Evolutionary conservation across 1,140 invertebrate species (phyloP), one percentile per base, ranked within the genome.

Genomic region (Chironomus striatipennis): DNA sequence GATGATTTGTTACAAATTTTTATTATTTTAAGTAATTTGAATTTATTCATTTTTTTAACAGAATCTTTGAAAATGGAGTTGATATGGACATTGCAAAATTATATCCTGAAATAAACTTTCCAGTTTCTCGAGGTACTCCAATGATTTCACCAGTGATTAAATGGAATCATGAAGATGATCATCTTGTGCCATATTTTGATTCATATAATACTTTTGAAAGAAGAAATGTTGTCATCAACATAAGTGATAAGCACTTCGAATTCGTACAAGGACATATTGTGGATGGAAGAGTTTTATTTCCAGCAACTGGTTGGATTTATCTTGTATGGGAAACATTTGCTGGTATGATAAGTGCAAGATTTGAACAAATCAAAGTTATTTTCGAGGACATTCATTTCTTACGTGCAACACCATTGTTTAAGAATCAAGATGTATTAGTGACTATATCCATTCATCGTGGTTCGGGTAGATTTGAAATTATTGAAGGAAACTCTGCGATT

Each of bases 101-200:
- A 17, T 90, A 90, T 80, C 88, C 88, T 0, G 80, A 82, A 64
- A 84, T 93, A 0, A 80, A 87, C n/a, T 93, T 88, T 81, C 94
- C 94, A 0, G 94, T 96, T 0, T 88, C 91, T 1, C 82, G 88
- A 21, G 89, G 90, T 18, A 96, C 93, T 0, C 88, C 90, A 0
- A 90, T 90, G 85, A 85, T 96, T 34, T 87, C 89, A 6, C 88
- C 93, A 9, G 79, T 95, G 0, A 86, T 95, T 1, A 88, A 89
- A 76, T 99, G 97, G 97, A 94, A 98, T 80, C 97, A 99, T 81
- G 88, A 87, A 8, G 90, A 93, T 76, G 87, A 90, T 77, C 91
- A 88, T 89, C 88, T 81, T 81, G 84, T 83, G 9, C 79, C 79
- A 6, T 79, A 80, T 73, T 81, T 80, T 21, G 81, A 81, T 73